Conservation (phyloP, 2,888 invertebrate species). For the Sympetrum striolatum region DNA sequence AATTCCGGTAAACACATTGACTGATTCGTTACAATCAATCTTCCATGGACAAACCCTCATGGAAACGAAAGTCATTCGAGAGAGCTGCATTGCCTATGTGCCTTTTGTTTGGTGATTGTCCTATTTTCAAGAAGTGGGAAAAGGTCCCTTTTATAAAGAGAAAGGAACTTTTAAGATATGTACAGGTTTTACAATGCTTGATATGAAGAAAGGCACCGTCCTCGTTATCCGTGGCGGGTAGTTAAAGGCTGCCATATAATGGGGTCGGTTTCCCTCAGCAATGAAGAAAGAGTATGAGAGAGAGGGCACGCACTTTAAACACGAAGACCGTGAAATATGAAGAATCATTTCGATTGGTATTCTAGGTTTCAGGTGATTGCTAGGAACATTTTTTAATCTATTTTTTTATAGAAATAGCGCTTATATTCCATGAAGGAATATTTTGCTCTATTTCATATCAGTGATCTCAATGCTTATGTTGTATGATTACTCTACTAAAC, state of each 20-base stretch:
- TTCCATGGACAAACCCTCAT: neutral
- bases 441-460: no score
- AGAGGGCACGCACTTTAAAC: neutral
- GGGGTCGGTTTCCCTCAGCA: constrained; percentile 7
- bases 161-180: constrained; percentile 43
- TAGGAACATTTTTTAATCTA: no score
- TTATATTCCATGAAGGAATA: no score
- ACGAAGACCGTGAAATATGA: constrained; percentile 15
- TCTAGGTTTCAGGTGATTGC: no score
- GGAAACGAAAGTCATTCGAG: constrained; percentile 13
- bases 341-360: no score
- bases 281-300: neutral
- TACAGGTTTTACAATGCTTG: constrained; percentile 39
- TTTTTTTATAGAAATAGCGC: no score
- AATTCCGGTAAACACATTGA: neutral
- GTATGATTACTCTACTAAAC: no score
- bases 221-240: constrained; percentile 38
- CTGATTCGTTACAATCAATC: neutral
- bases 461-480: no score
- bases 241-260: constrained; percentile 39
- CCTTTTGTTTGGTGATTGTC: constrained; percentile 17
- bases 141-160: constrained; percentile 36
- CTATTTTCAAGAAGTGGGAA: constrained; percentile 30
- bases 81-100: constrained; percentile 6
- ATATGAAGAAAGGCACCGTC: constrained; percentile 41